Percentiles rank a stretch among this genome's conserved stretches.
Conservation (phyloP, 2,113 vertebrate species). For the Genyomyrus donnyi region DNA sequence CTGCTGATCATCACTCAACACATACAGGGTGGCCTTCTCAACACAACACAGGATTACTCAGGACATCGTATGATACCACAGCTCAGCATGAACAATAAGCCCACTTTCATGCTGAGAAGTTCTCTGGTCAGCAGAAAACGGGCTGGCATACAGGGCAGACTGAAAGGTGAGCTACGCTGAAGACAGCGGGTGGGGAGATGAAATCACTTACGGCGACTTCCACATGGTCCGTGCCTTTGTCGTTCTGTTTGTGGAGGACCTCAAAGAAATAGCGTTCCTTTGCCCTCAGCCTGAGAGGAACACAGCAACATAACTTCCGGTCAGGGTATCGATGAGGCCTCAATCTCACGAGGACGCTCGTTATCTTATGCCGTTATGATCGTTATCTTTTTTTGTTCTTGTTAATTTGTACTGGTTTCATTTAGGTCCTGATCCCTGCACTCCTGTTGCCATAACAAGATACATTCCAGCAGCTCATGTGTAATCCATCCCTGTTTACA, state of each 20-base stretch:
- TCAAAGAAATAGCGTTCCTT: slow-evolving; percentile 83
- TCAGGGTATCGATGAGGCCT: not conserved
- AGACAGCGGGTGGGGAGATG: not conserved
- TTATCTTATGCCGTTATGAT: not conserved
- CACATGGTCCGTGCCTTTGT: slow-evolving; percentile 79
- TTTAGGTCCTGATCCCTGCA: not conserved
- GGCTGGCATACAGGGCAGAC: not conserved
- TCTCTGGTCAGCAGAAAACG: not conserved
- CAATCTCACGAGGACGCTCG: not conserved
- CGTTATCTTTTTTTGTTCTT: not conserved
- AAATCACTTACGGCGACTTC: slow-evolving; percentile 76
- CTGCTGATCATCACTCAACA: not conserved
- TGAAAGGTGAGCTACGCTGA: not conserved
- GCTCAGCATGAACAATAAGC: not conserved
- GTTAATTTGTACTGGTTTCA: not conserved
- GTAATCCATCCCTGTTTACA: not conserved
- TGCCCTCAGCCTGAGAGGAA: slow-evolving; percentile 62
- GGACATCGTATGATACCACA: not conserved
- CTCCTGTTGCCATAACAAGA: not conserved
- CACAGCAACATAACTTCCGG: not conserved
- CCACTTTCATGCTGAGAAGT: not conserved
- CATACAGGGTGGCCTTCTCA: not conserved
- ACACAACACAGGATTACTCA: not conserved
- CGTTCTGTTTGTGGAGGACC: slow-evolving; percentile 82
- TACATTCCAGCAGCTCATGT: not conserved